Base-by-base conservation (phyloP, 23 tunicate genomes). In the Pegea sp. region DNA sequence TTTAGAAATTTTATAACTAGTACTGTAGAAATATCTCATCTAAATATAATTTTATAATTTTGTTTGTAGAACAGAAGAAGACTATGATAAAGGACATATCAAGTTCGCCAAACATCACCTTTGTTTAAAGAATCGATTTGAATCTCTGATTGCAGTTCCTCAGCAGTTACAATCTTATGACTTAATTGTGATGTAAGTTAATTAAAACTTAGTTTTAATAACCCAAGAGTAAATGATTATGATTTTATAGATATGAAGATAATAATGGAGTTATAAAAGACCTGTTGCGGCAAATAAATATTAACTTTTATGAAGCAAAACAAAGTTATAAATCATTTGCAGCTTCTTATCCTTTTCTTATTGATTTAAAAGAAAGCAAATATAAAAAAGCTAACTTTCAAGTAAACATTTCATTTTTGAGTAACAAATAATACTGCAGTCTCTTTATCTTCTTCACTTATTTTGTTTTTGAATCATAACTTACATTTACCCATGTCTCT, bases 131-230 rank as follows among this genome's bases (percentile, higher is more conserved):
- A 52, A 53, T 26, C 65, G 67, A 49, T 76, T 52, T 67, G 74
- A 69, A 23, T 61, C 65, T 49, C 74, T 76, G 2, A 31, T 76
- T 28, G 38, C 29, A 23, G 33, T 62, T 4, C 69, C 77, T 11
- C 52, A 52, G 2, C 77, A 71, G 62, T 26, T 71, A 6, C 52
- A 71, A 42, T 34, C 60, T 4, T 71, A 52, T 55, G 59, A 55
- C 22, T 46, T 71, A 57, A 71, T 71, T 62, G 50, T 71, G 44
- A 1, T 71, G 77, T 71, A 56, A 71, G 77, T 60, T 8, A 38
- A 38, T 8, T 38, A 38, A 38, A 16, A 38, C 46, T 8, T 8
- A 38, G 46, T 38, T 38, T 38, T 38, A 38, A 38, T 8, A 38
- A 38, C 11, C 46, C 46, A 38, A 8, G 46, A 38, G 11, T 38